Conservation (phyloP, 2,888 invertebrate genomes). For the Pycnomerus fuliginosus region DNA sequence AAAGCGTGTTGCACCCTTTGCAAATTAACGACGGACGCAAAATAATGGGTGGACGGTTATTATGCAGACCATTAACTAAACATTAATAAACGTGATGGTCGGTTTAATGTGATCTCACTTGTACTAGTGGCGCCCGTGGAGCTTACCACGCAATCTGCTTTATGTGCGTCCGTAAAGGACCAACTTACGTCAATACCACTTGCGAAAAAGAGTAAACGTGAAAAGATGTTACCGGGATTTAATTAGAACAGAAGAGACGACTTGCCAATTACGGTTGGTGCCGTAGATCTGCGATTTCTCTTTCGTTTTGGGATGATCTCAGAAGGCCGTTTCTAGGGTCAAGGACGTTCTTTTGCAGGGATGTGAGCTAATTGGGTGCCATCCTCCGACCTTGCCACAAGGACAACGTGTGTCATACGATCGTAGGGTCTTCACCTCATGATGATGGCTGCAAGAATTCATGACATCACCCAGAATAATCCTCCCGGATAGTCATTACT, state of each 20-base stretch:
- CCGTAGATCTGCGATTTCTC: slow-evolving; percentile 29
- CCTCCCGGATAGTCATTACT: too few relatives aligned
- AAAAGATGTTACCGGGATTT: slow-evolving; percentile 24
- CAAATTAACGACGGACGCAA: slow-evolving; percentile 5
- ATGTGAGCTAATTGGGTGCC: slow-evolving; percentile 24
- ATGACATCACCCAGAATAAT: too few relatives aligned
- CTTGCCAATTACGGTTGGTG: slow-evolving; percentile 38
- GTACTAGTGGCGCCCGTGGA: slow-evolving; percentile 25
- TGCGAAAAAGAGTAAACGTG: slow-evolving; percentile 15
- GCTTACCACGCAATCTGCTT: slow-evolving; percentile 11
- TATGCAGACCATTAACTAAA: slow-evolving; percentile 25
- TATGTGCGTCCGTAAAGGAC: slow-evolving; percentile 11
- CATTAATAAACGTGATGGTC: slow-evolving; percentile 23
- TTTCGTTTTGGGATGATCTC: slow-evolving; percentile 29
- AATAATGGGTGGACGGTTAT: slow-evolving; percentile 16
- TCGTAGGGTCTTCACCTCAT: slow-evolving; percentile 16
- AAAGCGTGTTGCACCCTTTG: not conserved
- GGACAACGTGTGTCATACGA: slow-evolving; percentile 19
- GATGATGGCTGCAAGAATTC: too few relatives aligned
- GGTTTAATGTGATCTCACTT: slow-evolving; percentile 28
- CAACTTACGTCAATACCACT: not conserved
- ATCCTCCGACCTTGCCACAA: slow-evolving; percentile 24
- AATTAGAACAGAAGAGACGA: slow-evolving; percentile 31
- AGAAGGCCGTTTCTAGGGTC: slow-evolving; percentile 35
- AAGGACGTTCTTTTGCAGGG: slow-evolving; percentile 30